Evolutionary conservation across 2,888 invertebrate genomes (phyloP).

Genomic region (Ochropleura leucogaster): DNA sequence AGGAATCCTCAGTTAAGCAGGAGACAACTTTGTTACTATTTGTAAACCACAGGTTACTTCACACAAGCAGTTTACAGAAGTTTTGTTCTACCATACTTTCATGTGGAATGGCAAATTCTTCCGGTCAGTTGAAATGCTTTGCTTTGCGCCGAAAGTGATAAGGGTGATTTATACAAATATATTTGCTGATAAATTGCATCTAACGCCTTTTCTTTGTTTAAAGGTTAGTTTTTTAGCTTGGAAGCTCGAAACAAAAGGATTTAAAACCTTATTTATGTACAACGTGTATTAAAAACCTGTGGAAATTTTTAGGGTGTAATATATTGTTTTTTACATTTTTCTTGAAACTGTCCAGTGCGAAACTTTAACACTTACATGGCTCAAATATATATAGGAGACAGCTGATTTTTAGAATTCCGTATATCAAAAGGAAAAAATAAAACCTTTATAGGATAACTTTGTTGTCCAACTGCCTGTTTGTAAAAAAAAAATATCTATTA

Average conservation of each 20-base stretch:
- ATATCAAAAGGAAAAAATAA: no score
- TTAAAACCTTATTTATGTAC: neutral
- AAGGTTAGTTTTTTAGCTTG: neutral
- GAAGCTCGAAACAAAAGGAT: neutral
- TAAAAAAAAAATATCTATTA: no score
- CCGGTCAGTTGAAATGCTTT: slow-evolving; percentile 35
- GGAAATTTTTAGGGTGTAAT: no score
- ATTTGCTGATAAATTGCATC: slow-evolving; percentile 43
- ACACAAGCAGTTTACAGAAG: neutral
- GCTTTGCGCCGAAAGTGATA: slow-evolving; percentile 22
- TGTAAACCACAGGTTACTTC: slow-evolving; percentile 4
- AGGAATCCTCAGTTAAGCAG: neutral
- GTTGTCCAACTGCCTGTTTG: no score
- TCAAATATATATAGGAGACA: no score
- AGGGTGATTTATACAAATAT: slow-evolving; percentile 49
- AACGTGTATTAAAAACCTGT: no score
- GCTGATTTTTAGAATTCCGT: no score
- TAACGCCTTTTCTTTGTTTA: slow-evolving; percentile 37
- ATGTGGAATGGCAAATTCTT: slow-evolving; percentile 23
- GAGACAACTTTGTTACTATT: neutral
- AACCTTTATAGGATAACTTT: no score
- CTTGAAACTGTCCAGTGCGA: no score
- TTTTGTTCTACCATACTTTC: neutral
- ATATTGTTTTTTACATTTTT: no score
- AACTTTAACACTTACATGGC: no score